Base-by-base conservation (phyloP, 2,113 vertebrate species). In the Ptilonorhynchus violaceus region DNA sequence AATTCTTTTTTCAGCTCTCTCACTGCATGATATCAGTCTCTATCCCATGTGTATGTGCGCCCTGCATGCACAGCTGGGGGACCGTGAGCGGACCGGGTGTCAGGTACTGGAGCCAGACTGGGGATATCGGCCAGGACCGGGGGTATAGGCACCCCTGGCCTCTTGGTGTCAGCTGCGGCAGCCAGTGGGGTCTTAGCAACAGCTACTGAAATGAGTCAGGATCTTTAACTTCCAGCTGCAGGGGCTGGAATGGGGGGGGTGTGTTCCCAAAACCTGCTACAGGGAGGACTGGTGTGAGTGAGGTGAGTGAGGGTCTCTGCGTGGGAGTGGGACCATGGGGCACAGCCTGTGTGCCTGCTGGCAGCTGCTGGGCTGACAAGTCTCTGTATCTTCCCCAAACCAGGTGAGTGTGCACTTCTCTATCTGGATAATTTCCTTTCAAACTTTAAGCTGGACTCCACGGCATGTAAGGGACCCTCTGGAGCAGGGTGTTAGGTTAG, bases 61-160 rank as follows among this genome's bases (percentile, higher is more conserved):
- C n/a, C 13, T 47, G 16, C 20, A n/a, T 10, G 20, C n/a, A 47
- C 56, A 27, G 14, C 15, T 28, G 18, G 33, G 9, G 5, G 27
- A 37, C 7, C 0, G 7, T 31, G 24, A 53, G 14, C 20, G 17
- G 9, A 7, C 11, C 59, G 28, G 3, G 3, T 27, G 14, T 10
- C 37, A 23, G 30, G 7, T 33, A 23, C 37, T 53, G 30, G 17
- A 47, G 18, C 24, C 64, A 23, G 15, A 11, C 31, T 33, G 7
- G 10, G 4, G 7, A 3, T 14, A 6, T 2, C 13, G 44, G 7
- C 19, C 10, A 42, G 42, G 16, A 11, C 31, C 30, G 7, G 10
- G 4, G 6, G 3, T 15, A 6, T 2, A 15, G 44, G 6, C 22
- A 73, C 1, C 4, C 11, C 15, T 3, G 1, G 4, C 22, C 44